Evolutionary conservation across 1,140 invertebrate genomes (phyloP), one percentile per base, ranked within the genome.

Genomic region (Drosophila kanapiae): DNA sequence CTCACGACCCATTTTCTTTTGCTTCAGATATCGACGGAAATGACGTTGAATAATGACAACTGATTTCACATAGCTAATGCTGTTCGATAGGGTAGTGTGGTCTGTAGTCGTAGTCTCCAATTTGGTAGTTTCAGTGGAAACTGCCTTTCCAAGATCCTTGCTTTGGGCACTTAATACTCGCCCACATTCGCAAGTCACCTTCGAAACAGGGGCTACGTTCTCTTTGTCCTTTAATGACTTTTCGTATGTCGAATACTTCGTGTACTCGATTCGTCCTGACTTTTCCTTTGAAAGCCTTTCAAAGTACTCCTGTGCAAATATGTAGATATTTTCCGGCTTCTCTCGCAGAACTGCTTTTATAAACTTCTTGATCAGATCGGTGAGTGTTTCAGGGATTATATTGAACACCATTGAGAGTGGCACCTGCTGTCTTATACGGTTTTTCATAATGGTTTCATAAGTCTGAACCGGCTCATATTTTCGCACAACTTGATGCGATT

Each of bases 311-410:
- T 93, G 92, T 63, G 93, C 94, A 70, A 93, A 94, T 18, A 92
- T 81, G 38, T 94, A 93, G 35, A 94, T 80, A 69, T 94, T 93
- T 5, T 84, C 71, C 0, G 94, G 94, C 64, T 93, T 94, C 64
- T 93, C 91, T 60, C 92, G 93, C 1, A 94, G 87, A 2, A 94
- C 94, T 54, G 94, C 93, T 68, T 93, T 94, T 7, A 94, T 92
- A 14, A 94, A 92, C 14, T 93, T 94, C 71, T 94, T 94, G 80
- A 94, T 94, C 23, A 94, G 64, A 27, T 94, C 93, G 3, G 94
- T 92, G 0, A 94, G 87, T 4, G 93, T 94, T n/a, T 92, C 75
- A 9, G 94, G 94, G 90, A 94, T 93, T 57, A 93, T 93, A 3
- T 93, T 93, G 18, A 92, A 91, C 1, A 93, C 65, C 27, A 92